phyloP scores from a whole-genome alignment of 2,888 invertebrate genomes.

The Archaeoteleia sp. region DNA sequence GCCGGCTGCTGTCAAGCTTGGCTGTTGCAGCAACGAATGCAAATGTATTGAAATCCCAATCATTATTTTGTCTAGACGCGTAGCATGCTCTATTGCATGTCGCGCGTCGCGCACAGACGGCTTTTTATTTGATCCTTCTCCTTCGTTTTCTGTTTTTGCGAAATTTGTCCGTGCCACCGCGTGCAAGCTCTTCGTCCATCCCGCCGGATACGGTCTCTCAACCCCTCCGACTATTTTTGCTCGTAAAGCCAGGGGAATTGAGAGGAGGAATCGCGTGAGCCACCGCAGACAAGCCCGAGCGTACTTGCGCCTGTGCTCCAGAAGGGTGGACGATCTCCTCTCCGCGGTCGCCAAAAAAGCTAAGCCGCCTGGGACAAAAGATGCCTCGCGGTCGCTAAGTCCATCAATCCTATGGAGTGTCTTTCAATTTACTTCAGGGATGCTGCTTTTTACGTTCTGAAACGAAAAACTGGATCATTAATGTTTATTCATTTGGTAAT shows the following conservation, averaged over 20 bases:
- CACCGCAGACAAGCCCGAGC: too few species aligned
- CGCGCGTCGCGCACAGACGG: conserved; percentile 43
- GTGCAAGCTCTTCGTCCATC: conserved; percentile 18
- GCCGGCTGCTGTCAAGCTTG: conserved; percentile 47
- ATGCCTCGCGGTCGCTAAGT: too few species aligned
- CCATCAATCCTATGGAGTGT: too few species aligned
- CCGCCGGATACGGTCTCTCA: conserved; percentile 16
- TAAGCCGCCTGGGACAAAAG: too few species aligned
- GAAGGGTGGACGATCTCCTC: too few species aligned
- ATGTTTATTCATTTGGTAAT: too few species aligned
- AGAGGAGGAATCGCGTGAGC: conserved; percentile 29
- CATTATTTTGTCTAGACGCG: conserved; percentile 74
- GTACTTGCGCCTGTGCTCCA: too few species aligned
- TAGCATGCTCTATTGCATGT: conserved; percentile 68
- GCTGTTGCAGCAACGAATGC: conserved; percentile 64
- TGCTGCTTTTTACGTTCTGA: too few species aligned
- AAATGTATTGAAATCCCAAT: conserved; percentile 73
- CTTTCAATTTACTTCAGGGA: too few species aligned
- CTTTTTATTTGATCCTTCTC: conserved; percentile 41
- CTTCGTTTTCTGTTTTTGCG: conserved; percentile 44
- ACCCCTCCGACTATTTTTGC: conserved; percentile 25
- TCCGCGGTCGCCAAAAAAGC: too few species aligned
- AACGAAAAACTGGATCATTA: too few species aligned
- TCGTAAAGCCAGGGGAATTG: conserved; percentile 35
- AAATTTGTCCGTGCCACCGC: conserved; percentile 52